A percentile compares a stretch with the other conserved stretches of the same genome.
phyloP scores from a whole-genome alignment of 1,140 invertebrate genomes.

The Bemisia tabaci region DNA sequence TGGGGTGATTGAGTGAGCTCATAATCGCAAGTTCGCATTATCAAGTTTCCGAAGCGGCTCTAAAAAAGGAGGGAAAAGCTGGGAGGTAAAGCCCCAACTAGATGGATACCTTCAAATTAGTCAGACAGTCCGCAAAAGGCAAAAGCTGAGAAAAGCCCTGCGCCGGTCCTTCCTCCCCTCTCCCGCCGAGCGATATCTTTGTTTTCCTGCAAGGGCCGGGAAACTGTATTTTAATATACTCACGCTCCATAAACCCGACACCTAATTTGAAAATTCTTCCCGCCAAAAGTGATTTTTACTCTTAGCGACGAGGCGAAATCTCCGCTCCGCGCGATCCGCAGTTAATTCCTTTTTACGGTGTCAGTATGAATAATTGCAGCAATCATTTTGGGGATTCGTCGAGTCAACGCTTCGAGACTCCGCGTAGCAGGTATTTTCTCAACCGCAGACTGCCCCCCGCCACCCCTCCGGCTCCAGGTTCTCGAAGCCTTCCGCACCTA shows the following conservation, averaged over 20 bases:
- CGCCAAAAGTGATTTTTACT: not conserved
- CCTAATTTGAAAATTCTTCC: not conserved
- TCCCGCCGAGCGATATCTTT: not conserved
- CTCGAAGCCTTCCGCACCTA: too few relatives aligned
- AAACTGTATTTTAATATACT: not conserved
- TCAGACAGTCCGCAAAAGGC: not conserved
- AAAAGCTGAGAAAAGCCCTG: not conserved
- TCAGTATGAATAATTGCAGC: too few relatives aligned
- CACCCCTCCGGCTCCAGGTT: too few relatives aligned
- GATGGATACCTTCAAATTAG: not conserved
- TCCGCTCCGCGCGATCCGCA: too few relatives aligned
- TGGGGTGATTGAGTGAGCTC: not conserved
- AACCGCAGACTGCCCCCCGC: too few relatives aligned
- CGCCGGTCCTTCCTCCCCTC: not conserved
- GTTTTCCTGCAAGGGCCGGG: not conserved
- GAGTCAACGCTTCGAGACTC: too few relatives aligned
- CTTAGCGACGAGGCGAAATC: too few relatives aligned
- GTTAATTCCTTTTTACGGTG: too few relatives aligned
- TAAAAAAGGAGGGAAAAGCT: not conserved
- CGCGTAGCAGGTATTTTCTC: too few relatives aligned
- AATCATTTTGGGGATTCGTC: too few relatives aligned
- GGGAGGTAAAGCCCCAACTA: not conserved
- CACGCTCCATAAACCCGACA: not conserved
- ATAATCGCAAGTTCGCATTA: not conserved
- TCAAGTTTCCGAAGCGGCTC: not conserved